phyloP scores from a whole-genome alignment of 1,140 invertebrate genomes.

The Gerris buenoi region DNA sequence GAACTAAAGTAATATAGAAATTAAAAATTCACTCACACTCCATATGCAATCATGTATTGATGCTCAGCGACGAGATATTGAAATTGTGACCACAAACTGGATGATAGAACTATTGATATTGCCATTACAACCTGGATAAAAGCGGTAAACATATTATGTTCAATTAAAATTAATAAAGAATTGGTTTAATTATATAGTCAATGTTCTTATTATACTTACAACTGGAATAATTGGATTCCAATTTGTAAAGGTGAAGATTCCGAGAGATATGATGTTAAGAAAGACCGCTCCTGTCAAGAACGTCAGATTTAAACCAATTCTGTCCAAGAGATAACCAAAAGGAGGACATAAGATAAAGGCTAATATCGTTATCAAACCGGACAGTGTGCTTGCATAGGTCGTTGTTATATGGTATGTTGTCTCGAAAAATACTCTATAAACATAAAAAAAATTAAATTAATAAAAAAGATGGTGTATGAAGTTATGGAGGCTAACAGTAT shows the following conservation, averaged over 20 bases:
- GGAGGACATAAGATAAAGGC: not conserved
- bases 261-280: not conserved
- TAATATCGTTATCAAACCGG: not conserved
- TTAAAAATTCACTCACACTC: not conserved
- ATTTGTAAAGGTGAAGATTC: not conserved
- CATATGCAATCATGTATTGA: not conserved
- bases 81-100: not conserved
- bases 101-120: not conserved
- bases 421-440: not conserved
- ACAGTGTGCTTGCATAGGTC: not conserved
- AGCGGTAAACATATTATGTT: not conserved
- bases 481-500: too few relatives aligned
- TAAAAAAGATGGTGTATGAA: too few relatives aligned
- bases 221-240: not conserved
- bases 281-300: not conserved
- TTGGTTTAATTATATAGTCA: too few relatives aligned
- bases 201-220: constrained; percentile 8
- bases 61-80: not conserved
- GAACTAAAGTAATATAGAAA: too few relatives aligned
- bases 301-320: not conserved
- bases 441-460: too few relatives aligned
- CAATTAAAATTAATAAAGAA: too few relatives aligned
- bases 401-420: not conserved
- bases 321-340: not conserved
- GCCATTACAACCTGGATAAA: not conserved